A percentile compares a stretch with the other conserved stretches of the same genome.
Evolutionary conservation across 2,888 invertebrate species (phyloP).

Genomic region (Hypena proboscidalis): DNA sequence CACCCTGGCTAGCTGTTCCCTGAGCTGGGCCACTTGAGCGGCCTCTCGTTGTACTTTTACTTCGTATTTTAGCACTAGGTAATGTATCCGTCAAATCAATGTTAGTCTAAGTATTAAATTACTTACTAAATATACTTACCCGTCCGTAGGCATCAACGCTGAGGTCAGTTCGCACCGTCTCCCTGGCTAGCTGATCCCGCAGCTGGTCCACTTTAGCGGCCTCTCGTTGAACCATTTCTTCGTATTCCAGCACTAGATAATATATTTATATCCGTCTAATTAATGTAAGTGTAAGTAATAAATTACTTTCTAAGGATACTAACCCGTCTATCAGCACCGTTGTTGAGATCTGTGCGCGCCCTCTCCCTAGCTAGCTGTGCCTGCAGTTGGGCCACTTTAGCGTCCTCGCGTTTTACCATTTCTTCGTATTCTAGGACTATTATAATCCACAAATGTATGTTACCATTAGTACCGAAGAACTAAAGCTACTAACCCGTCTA

Average conservation of each 20-base stretch:
- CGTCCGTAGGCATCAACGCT: slow-evolving; percentile 73
- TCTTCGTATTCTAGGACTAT: slow-evolving; percentile 80
- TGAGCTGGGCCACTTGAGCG: too few species aligned
- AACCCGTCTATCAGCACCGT: slow-evolving; percentile 73
- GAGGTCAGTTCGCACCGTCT: slow-evolving; percentile 63
- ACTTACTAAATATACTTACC: slow-evolving; percentile 41
- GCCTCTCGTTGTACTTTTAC: too few species aligned
- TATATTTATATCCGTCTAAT: too few species aligned
- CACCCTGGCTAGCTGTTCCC: too few species aligned
- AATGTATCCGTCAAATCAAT: too few species aligned
- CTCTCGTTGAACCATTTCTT: slow-evolving; percentile 75
- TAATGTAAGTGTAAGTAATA: too few species aligned
- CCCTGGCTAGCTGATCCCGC: slow-evolving; percentile 69
- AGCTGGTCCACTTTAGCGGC: slow-evolving; percentile 65
- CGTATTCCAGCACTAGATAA: slow-evolving; percentile 71
- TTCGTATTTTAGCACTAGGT: too few species aligned
- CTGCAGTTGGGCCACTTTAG: slow-evolving; percentile 65
- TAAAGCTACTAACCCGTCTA: slow-evolving; percentile 58
- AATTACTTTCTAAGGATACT: too few species aligned
- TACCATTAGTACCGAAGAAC: too few species aligned
- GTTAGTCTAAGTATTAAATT: too few species aligned
- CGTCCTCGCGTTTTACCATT: slow-evolving; percentile 70
- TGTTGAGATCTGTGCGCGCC: slow-evolving; percentile 66
- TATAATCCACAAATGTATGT: too few species aligned
- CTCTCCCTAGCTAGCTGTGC: slow-evolving; percentile 69